These are phyloP conservation scores for Stenodera caucasica DNA, from an alignment of 2,888 invertebrate species.

Conservation along the genomic window DNA sequence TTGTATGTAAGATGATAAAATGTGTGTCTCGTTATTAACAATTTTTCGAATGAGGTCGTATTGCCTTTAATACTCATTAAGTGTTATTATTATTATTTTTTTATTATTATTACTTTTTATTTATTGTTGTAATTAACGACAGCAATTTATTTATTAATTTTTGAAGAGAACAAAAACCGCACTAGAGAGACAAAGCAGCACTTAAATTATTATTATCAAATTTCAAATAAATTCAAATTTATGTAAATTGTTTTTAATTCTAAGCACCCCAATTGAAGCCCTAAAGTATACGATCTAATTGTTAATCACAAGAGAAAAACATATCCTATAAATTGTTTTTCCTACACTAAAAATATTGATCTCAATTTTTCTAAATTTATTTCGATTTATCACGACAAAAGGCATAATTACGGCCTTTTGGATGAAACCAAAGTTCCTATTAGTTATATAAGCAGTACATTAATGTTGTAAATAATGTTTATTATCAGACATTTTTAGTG, in stretches of 20 bases:
- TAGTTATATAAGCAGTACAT: constrained; percentile 49
- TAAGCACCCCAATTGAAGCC: neutral
- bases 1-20: constrained; percentile 20
- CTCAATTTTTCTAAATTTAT: constrained; percentile 28
- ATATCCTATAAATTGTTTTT: constrained; percentile 11
- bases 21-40: constrained; percentile 16
- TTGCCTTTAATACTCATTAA: constrained; percentile 9
- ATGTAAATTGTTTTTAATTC: constrained; percentile 19
- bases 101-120: neutral
- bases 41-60: constrained; percentile 14
- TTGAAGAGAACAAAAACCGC: neutral
- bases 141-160: neutral
- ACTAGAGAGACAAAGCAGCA: constrained; percentile 10
- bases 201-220: constrained; percentile 25
- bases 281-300: constrained; percentile 15
- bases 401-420: constrained; percentile 48
- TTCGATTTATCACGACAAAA: constrained; percentile 40
- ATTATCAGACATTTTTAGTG: constrained; percentile 18
- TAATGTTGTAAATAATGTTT: constrained; percentile 30
- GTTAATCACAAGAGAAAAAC: neutral
- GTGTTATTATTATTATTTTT: constrained; percentile 14
- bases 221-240: constrained; percentile 13
- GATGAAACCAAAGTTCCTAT: constrained; percentile 67
- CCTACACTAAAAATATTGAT: constrained; percentile 16
- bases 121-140: constrained; percentile 1